Evolutionary conservation across 2,888 invertebrate genomes (phyloP).

Genomic region (Scaptomyza tumidula): DNA sequence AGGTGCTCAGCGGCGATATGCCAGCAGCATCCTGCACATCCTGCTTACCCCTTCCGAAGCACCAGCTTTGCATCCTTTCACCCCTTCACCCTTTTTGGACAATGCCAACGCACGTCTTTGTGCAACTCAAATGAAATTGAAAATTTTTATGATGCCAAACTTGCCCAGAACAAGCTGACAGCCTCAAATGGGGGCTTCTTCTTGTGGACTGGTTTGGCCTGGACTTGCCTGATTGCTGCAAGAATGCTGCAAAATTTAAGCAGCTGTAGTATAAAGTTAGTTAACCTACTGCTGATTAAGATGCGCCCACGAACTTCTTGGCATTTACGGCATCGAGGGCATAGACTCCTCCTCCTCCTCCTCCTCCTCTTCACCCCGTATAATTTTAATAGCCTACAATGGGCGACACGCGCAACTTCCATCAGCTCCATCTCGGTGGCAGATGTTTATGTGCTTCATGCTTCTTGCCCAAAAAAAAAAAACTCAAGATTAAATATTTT

Average conservation of each 20-base stretch:
- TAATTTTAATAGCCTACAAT: slow-evolving; percentile 69
- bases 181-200: neutral
- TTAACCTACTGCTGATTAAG: slow-evolving; percentile 76
- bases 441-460: slow-evolving; percentile 51
- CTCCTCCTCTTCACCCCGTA: slow-evolving; percentile 21
- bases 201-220: neutral
- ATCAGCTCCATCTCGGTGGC: neutral
- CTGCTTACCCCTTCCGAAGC: neutral
- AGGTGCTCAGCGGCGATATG: slow-evolving; percentile 65
- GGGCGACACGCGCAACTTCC: slow-evolving; percentile 52
- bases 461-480: slow-evolving; percentile 37
- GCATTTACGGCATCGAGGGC: slow-evolving; percentile 61
- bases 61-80: no score
- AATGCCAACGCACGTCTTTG: slow-evolving; percentile 58
- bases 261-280: slow-evolving; percentile 72
- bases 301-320: slow-evolving; percentile 51
- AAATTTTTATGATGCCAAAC: slow-evolving; percentile 76
- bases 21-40: slow-evolving; percentile 61
- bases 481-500: slow-evolving; percentile 69
- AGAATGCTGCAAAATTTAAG: slow-evolving; percentile 68
- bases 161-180: slow-evolving; percentile 19
- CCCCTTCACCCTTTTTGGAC: slow-evolving; percentile 11
- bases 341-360: neutral
- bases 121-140: slow-evolving; percentile 75
- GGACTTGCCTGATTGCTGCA: slow-evolving; percentile 1